Base-by-base conservation (phyloP, 2,888 invertebrate species). In the Parnassius glacialis region DNA sequence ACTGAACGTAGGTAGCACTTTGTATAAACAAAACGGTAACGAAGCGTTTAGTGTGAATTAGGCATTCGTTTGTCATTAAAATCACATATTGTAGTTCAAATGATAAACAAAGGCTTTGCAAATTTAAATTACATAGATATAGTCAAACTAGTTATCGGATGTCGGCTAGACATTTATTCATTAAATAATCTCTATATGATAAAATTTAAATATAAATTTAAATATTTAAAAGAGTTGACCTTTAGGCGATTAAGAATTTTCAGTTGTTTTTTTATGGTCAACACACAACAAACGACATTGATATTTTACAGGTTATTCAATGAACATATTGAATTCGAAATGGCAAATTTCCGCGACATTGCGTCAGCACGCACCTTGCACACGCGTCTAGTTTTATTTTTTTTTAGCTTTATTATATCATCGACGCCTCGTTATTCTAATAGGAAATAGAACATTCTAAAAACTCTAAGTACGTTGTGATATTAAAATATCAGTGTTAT, bases 321-420 rank as follows among this genome's bases (percentile, higher is more conserved):
- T 53, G 41, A 34, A 52, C 20, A 25, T 25, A 48, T 53, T 10
- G 16, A 43, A 57, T 57, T 42, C 10, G 41, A 50, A 50, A 54
- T 11, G 44, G 34, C 52, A 34, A 52, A 52, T 52, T 57, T 47
- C 20, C 9, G 11, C 7, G 34, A 16, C 9, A 11, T 42, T 41
- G 20, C 34, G 45, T 47, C 52, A 57, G 41, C 16, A n/a, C 56
- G 20, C 34, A 9, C 51, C 44, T 42, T 51, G 55, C 55, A 25
- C 41, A 20, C 59, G 41, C 59, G 48, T n/a, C 45, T 34, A 34
- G 34, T 34, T 25, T 7, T 25, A 7, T 3, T 34, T 34, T 34
- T n/a, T 25, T 59, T 59, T 42, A 45, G 25, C 52, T 52, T 52
- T 52, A 41, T 52, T 34, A 59, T 59, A 52, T 52, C 52, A 59